Evolutionary conservation across 2,113 vertebrate species (phyloP).

Genomic region (Neoarius graeffei): DNA sequence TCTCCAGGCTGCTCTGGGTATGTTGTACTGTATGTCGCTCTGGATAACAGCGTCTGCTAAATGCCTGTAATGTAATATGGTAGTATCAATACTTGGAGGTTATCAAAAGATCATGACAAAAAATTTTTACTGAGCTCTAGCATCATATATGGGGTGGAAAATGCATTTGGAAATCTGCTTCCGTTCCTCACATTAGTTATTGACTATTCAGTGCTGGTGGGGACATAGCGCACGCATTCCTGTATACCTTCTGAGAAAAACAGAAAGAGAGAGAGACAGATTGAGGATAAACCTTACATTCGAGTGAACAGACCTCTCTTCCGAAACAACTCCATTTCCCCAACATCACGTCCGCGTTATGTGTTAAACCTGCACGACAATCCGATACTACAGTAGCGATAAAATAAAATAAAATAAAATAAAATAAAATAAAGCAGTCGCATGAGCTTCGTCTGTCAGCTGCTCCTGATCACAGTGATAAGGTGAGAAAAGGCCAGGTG

Average conservation of each 20-base stretch:
- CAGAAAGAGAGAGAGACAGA: not conserved
- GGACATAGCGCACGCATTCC: not conserved
- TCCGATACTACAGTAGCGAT: not conserved
- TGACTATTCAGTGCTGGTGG: too few relatives aligned
- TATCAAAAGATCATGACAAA: not conserved
- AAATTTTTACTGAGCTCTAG: too few relatives aligned
- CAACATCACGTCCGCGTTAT: not conserved
- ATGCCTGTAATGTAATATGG: too few relatives aligned
- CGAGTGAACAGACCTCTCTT: not conserved
- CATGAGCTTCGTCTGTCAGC: not conserved
- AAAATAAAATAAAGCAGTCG: not conserved
- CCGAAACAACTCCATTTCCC: not conserved
- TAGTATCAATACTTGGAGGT: not conserved
- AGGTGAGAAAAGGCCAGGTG: constrained; percentile 11
- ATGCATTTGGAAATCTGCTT: not conserved
- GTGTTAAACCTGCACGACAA: not conserved
- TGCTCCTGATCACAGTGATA: not conserved
- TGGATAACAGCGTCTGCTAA: too few relatives aligned
- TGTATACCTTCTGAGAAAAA: not conserved
- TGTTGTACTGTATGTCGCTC: too few relatives aligned
- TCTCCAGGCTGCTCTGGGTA: too few relatives aligned
- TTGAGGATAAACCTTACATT: not conserved
- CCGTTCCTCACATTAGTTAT: too few relatives aligned
- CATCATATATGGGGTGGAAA: not conserved
- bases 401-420: not conserved